A percentile compares a stretch with the other conserved stretches of the same genome.
These are phyloP conservation scores for Anthonomus grandis DNA, from an alignment of 1,140 invertebrate species.

Conservation along the genomic window DNA sequence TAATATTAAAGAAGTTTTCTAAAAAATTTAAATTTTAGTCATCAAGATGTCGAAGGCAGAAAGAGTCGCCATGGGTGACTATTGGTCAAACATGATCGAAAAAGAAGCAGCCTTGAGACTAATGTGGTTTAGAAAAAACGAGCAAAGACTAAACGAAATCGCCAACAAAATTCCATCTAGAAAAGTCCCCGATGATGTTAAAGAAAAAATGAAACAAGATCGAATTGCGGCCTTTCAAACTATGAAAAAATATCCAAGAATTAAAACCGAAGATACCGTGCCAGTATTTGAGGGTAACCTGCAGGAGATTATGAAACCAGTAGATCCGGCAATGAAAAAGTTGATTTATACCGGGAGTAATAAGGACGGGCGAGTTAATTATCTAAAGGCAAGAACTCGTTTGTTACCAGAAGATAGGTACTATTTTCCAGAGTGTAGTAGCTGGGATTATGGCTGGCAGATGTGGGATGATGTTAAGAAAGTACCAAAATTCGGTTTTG, in stretches of 20 bases:
- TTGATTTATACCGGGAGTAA: constrained; percentile 35
- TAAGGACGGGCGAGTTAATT: constrained; percentile 36
- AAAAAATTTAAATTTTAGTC: background rate
- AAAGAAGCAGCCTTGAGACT: constrained; percentile 36
- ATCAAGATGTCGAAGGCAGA: constrained; percentile 19
- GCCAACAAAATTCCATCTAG: constrained; percentile 29
- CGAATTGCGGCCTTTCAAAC: constrained; percentile 31
- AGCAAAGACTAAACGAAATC: constrained; percentile 34
- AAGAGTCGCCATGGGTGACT: constrained; percentile 16
- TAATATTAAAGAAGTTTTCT: too few species aligned
- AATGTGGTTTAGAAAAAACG: constrained; percentile 40
- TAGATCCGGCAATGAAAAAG: constrained; percentile 35
- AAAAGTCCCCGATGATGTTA: constrained; percentile 33
- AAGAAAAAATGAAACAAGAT: constrained; percentile 32
- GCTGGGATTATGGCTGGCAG: constrained; percentile 45
- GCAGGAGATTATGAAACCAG: constrained; percentile 38
- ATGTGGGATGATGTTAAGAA: constrained; percentile 39
- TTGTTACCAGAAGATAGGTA: constrained; percentile 42
- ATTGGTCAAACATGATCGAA: constrained; percentile 32
- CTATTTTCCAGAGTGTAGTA: constrained; percentile 43
- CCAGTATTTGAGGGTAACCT: constrained; percentile 4
- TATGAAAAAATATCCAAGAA: constrained; percentile 18
- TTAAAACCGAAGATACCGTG: constrained; percentile 18
- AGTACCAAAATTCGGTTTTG: constrained; percentile 32
- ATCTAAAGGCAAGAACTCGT: constrained; percentile 36